A percentile compares a stretch with the other conserved stretches of the same genome.
Evolutionary conservation across 92 coral and sea anemone genomes (phyloP).

Genomic region (Hydrozoanthus gracilis): DNA sequence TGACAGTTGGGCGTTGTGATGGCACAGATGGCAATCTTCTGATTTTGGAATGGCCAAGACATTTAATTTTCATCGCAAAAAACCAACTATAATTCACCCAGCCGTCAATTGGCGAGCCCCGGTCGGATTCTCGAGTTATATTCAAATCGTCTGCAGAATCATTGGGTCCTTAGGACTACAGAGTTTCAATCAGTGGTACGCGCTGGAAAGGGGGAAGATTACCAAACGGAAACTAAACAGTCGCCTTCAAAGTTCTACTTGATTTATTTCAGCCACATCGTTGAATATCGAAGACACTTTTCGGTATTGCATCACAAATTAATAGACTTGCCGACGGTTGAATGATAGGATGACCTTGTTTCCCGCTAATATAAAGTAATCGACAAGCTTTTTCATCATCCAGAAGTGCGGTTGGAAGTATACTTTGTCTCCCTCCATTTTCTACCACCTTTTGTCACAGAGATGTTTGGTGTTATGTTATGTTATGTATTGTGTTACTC

Average conservation of each 20-base stretch:
- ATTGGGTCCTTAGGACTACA: background rate
- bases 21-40: background rate
- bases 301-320: conserved; percentile 6
- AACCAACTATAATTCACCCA: background rate
- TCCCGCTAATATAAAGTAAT: background rate
- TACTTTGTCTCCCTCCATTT: no score
- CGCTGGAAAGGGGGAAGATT: conserved; percentile 4
- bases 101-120: background rate
- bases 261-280: conserved; percentile 43
- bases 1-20: background rate
- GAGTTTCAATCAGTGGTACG: background rate
- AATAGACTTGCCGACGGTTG: conserved; percentile 35
- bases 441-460: no score
- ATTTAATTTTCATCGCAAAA: background rate
- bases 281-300: conserved; percentile 28
- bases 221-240: conserved; percentile 12
- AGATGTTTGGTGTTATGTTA: no score
- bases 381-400: no score
- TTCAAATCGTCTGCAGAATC: conserved; percentile 1
- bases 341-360: background rate
- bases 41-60: background rate
- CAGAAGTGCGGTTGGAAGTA: no score
- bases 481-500: no score
- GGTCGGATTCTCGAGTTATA: background rate
- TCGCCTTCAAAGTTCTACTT: conserved; percentile 18